Base-by-base conservation (phyloP, 92 coral and sea anemone species). In the Blastomussa wellsi region DNA sequence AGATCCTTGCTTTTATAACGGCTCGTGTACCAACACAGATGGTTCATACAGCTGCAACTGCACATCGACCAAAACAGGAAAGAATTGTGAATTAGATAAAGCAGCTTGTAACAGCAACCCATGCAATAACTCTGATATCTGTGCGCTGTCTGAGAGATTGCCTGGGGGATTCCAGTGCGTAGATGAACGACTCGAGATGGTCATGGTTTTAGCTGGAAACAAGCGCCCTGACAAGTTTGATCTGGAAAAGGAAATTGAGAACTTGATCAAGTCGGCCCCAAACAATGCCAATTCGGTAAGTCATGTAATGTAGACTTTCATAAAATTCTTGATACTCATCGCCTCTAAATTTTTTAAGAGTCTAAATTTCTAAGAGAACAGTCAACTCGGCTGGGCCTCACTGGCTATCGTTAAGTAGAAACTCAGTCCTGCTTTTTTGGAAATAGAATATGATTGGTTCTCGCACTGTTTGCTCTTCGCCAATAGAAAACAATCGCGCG, bases 21-120 rank as follows among this genome's bases (percentile, higher is more conserved):
- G 95, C 33, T 72, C 90, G 0, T 94, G 98, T 59, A 33, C 20
- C 12, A 92, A 94, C 87, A 90, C 84, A 28, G 42, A 20, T 29
- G 98, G 98, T 11, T 91, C 91, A 24, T 94, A 82, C 87, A 81
- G 87, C 24, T 94, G 98, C 86, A 79, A 78, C 41, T 94, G 98
- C 72, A n/a, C 71, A 16, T 65, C 70, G 52, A 41, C 57, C 12
- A 88, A 82, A 44, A 90, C 91, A n/a, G 98, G 98, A 17, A 94
- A 90, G 68, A 82, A 81, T 14, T 94, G 98, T 79, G 86, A 94
- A 69, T 66, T 94, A 9, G 74, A 77, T 28, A 75, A 83, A 32
- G 80, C 57, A 24, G 91, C 91, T 16, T 94, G 98, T 72, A 55
- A 81, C 7, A 66, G 68, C 20, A 84, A 48, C 41, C 88, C 93